Evolutionary conservation across 2,113 vertebrate species (phyloP).

Genomic region (Oreotragus oreotragus): DNA sequence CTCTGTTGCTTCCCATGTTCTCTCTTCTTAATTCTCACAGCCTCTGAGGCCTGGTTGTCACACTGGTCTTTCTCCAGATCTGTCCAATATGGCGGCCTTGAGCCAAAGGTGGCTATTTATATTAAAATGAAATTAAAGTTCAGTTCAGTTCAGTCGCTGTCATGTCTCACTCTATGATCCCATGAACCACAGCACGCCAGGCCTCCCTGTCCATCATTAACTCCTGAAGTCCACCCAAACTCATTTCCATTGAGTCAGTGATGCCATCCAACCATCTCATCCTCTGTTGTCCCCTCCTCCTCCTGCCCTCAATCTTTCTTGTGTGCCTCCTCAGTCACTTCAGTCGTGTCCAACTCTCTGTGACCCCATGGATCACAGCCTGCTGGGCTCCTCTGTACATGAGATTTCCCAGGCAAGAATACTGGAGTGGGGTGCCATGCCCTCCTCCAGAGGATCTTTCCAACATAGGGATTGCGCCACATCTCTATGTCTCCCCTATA

Average conservation of each 20-base stretch:
- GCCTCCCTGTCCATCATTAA: too few species aligned
- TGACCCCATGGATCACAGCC: neutral
- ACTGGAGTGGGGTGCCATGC: neutral
- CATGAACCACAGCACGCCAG: too few species aligned
- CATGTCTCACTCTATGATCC: too few species aligned
- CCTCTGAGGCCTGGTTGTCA: neutral
- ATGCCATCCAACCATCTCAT: too few species aligned
- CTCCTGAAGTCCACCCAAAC: too few species aligned
- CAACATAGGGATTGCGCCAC: fast-evolving
- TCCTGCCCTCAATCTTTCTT: too few species aligned
- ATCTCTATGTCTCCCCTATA: neutral
- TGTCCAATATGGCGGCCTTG: neutral
- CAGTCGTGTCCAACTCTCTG: neutral
- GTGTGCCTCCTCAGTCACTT: neutral
- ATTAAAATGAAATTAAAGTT: neutral
- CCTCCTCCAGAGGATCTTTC: neutral
- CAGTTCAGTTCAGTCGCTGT: neutral
- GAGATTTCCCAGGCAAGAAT: neutral
- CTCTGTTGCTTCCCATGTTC: neutral
- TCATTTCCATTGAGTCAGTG: too few species aligned
- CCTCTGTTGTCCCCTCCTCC: too few species aligned
- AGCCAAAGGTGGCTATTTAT: neutral
- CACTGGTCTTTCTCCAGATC: neutral
- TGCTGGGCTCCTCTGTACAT: neutral
- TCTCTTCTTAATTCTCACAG: neutral